Evolutionary conservation across 2,113 vertebrate genomes (phyloP), one percentile per base, ranked within the genome.

Genomic region (Centropus unirufus): DNA sequence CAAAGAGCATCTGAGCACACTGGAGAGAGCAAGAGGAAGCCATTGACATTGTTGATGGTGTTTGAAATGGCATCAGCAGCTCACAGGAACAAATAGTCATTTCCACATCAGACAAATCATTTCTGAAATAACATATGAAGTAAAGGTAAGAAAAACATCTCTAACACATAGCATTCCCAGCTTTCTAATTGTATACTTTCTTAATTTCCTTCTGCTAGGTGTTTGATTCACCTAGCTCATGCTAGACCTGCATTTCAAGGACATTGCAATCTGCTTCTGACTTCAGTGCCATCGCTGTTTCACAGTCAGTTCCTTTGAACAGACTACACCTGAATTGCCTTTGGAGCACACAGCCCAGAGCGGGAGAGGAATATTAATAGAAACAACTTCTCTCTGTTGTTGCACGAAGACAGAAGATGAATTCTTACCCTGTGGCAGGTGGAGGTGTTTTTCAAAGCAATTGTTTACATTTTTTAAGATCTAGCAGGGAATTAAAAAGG

Each of bases 381-480:
- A 80, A 91, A 58, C 57, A 87, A 17, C 27, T 64, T 77, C 79
- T 78, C 61, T 75, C 27, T 90, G 87, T 77, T 87, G 61, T 63
- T 80, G 8, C 13, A 11, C 32, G 52, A 83, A 92, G 75, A 20
- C 34, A 83, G 94, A 73, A 77, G 42, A 83, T 59, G 4, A 90
- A 51, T 64, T 90, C 69, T 88, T 90, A 80, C 51, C 57, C 36
- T 55, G 55, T 83, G 79, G 54, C 72, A 90, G 80, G 87, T 85
- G 83, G 40, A 94, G 80, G 44, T 90, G 69, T 54, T 90, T 96
- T 90, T 92, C 90, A 92, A 87, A 95, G 59, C 51, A 77, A 19
- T 75, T 92, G 57, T 75, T 90, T 75, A 83, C 61, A 40, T 86
- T 86, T 91, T 84, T 83, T 4, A 93, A 76, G 68, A 47, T 72